A percentile compares a stretch with the other conserved stretches of the same genome.
Evolutionary conservation across 2,888 invertebrate genomes (phyloP).

Genomic region (Volucella zonaria): DNA sequence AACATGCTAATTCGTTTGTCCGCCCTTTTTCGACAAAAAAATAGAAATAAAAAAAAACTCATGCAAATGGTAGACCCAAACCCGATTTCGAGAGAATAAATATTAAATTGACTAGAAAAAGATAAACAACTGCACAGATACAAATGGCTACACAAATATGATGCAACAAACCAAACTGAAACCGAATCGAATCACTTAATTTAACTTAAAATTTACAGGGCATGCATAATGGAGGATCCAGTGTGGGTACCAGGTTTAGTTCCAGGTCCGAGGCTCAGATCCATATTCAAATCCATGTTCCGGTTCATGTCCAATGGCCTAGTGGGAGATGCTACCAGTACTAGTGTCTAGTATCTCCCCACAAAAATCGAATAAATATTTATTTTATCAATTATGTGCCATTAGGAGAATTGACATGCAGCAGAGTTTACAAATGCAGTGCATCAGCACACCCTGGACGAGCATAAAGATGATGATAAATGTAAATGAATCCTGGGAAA

Average conservation of each 20-base stretch:
- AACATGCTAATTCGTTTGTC: conserved; percentile 59
- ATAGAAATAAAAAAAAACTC: conserved; percentile 5
- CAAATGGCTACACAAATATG: not conserved
- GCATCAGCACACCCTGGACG: conserved; percentile 12
- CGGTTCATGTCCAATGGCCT: not conserved
- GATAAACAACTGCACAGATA: conserved; percentile 13
- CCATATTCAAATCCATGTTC: no score
- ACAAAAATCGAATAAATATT: conserved; percentile 61
- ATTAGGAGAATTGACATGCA: conserved; percentile 66
- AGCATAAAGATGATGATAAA: conserved; percentile 44
- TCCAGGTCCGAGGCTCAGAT: no score
- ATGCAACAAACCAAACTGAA: not conserved
- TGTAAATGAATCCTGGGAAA: conserved; percentile 39
- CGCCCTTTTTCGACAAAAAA: not conserved
- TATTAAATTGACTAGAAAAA: conserved; percentile 68
- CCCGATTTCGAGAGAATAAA: conserved; percentile 42
- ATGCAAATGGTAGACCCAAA: conserved; percentile 44
- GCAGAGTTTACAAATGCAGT: conserved; percentile 3
- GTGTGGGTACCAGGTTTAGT: not conserved
- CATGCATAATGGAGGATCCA: conserved; percentile 41
- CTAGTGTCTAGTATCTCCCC: conserved; percentile 12
- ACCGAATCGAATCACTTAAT: conserved; percentile 60
- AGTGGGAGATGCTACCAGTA: not conserved
- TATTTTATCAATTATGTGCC: conserved; percentile 69
- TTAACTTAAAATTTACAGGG: conserved; percentile 57